Base-by-base conservation (phyloP, 2,113 vertebrate genomes). In the Lasiurus cinereus region DNA sequence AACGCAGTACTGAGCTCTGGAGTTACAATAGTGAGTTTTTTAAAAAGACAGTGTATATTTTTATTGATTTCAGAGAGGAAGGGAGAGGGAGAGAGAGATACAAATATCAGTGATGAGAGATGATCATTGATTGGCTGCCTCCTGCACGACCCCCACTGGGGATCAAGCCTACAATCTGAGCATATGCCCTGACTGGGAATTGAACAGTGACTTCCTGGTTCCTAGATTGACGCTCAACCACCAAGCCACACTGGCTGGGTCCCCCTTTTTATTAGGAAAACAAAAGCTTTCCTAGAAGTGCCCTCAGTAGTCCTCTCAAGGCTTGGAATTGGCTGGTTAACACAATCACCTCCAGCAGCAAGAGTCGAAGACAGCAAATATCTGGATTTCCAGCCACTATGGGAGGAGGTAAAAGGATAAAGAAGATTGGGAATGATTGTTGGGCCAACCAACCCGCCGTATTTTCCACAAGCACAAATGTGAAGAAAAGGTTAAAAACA, bases 201-300 rank as follows among this genome's bases (percentile, higher is more conserved):
- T 62, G 59, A 62, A 62, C 24, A 62, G 59, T 62, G 59, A 62
- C 22, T 9, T 59, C 56, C 59, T 62, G 59, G 10, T 62, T 62
- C 59, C 24, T 62, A 62, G 59, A 24, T 62, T 1, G 22, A 62
- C 0, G 10, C 22, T 62, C 59, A 62, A 4, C 59, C 59, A 62
- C 22, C 59, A 62, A 62, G 46, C 62, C 46, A 50, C 31, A 69
- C 50, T 59, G 70, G 19, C 9, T 8, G 2, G 56, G 7, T 87
- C 29, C 52, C 14, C 82, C 11, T 90, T 95, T 76, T 84, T 73
- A 22, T 73, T 76, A 87, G 29, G 73, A 73, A 90, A 92, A 85
- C 24, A 74, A 7, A 73, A 87, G 39, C 73, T 70, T 95, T 90
- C n/a, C 39, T 4, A 90, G 31, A 94, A 33, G 36, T 87, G 16